Evolutionary conservation across 1,140 invertebrate genomes (phyloP), one percentile per base, ranked within the genome.

Genomic region (Eupristina koningsbergeri): DNA sequence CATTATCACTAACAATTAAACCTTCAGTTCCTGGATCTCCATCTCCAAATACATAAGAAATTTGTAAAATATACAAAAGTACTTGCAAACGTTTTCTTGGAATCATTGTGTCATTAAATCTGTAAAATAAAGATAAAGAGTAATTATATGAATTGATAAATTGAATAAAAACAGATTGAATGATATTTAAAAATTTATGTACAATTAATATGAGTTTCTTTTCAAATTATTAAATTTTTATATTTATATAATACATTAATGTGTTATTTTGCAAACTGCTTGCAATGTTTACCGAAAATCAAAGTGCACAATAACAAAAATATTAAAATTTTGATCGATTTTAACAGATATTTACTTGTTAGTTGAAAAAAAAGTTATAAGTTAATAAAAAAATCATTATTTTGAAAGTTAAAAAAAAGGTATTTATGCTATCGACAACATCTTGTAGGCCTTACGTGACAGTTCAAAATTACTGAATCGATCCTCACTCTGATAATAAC

Each of bases 11-110:
- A 58, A 78, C 7, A 41, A 71, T 15, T 8, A 69, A 22, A 34
- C 58, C 39, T n/a, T 74, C 78, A 26, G 45, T 53, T 39, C 50
- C 78, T 8, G 78, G 63, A 71, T 75, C 81, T 3, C 82, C 84
- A 58, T 86, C 83, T 11, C 86, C 85, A 15, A 87, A 85, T 9
- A 86, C 73, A 15, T 79, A 85, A 22, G 84, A 85, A 19, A 86
- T 80, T 74, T 84, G 83, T 36, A 89, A 31, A 19, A 83, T 69
- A 80, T 81, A 85, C 7, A 89, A 79, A 17, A 89, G 34, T 8
- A 86, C 64, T 64, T 78, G 85, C 50, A 88, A 73, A 50, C 75
- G 64, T 84, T 86, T 89, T 34, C 84, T 86, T 39, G 75, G 67
- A 13, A 87, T 87, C 88, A 82, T 89, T 63, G 41, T 84, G 64